phyloP scores from a whole-genome alignment of 1,140 invertebrate genomes.

The Halyomorpha halys region DNA sequence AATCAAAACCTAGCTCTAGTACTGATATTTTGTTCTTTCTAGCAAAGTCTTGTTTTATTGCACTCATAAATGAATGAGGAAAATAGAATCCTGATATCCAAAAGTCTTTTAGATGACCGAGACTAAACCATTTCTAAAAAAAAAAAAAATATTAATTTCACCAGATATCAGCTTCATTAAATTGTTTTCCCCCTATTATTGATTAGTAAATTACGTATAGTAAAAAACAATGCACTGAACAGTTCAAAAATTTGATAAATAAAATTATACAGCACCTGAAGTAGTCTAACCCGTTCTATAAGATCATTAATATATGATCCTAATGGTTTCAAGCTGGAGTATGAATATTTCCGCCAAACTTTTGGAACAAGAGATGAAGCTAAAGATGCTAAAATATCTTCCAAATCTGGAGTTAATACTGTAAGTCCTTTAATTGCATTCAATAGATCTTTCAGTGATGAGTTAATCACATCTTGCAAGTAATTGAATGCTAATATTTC shows the following conservation, averaged over 20 bases:
- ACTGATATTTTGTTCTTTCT: slow-evolving; percentile 78
- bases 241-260: slow-evolving; percentile 53
- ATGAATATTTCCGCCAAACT: slow-evolving; percentile 71
- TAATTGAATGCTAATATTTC: slow-evolving; percentile 85
- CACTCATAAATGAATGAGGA: slow-evolving; percentile 86
- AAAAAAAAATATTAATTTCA: slow-evolving; percentile 48
- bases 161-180: background rate
- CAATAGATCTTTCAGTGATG: slow-evolving; percentile 56
- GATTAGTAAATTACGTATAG: background rate
- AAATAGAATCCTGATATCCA: slow-evolving; percentile 94
- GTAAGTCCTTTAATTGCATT: slow-evolving; percentile 78
- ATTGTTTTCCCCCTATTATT: no score
- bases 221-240: slow-evolving; percentile 44
- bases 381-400: slow-evolving; percentile 56
- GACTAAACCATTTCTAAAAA: slow-evolving; percentile 57
- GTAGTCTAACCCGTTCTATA: slow-evolving; percentile 61
- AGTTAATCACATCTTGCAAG: slow-evolving; percentile 51
- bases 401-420: slow-evolving; percentile 74
- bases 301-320: slow-evolving; percentile 79
- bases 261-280: slow-evolving; percentile 41
- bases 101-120: slow-evolving; percentile 69
- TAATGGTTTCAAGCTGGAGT: slow-evolving; percentile 82
- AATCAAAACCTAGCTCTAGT: slow-evolving; percentile 74
- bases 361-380: slow-evolving; percentile 64
- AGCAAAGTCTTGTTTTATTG: slow-evolving; percentile 83